These are phyloP conservation scores for Propsilocerus akamusi DNA, from an alignment of 1,140 invertebrate genomes.

Conservation along the genomic window DNA sequence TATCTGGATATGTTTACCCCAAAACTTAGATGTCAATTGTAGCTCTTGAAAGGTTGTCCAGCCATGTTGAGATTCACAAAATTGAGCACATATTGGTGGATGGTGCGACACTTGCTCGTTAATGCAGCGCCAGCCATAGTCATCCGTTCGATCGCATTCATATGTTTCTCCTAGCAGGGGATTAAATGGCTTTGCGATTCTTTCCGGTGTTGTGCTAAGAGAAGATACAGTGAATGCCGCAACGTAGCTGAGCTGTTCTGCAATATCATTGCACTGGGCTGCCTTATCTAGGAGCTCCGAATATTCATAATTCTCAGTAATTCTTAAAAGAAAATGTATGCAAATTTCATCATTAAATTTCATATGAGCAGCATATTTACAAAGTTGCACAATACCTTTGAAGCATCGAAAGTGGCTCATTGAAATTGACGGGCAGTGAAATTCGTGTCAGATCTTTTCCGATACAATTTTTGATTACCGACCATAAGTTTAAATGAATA, in stretches of 20 bases:
- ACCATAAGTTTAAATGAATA: not conserved
- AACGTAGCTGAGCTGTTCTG: conserved; percentile 54
- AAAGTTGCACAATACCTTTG: conserved; percentile 20
- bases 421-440: conserved; percentile 56
- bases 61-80: conserved; percentile 38
- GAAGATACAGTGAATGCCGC: conserved; percentile 70
- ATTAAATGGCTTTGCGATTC: conserved; percentile 78
- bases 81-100: conserved; percentile 66
- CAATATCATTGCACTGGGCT: conserved; percentile 34
- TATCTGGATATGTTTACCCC: not conserved
- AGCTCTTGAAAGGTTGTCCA: not conserved
- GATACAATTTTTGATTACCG: not conserved
- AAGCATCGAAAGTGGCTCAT: conserved; percentile 71
- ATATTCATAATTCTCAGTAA: conserved; percentile 66
- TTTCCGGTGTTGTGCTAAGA: conserved; percentile 57
- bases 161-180: conserved; percentile 72
- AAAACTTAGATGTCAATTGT: not conserved
- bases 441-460: conserved; percentile 11
- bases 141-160: conserved; percentile 50
- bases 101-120: conserved; percentile 64
- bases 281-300: conserved; percentile 59
- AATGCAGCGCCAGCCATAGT: conserved; percentile 57
- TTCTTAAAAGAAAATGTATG: not conserved
- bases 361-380: not conserved
- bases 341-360: not conserved